Evolutionary conservation across 2,888 invertebrate genomes (phyloP).

Genomic region (Lepeophtheirus nordmannii): DNA sequence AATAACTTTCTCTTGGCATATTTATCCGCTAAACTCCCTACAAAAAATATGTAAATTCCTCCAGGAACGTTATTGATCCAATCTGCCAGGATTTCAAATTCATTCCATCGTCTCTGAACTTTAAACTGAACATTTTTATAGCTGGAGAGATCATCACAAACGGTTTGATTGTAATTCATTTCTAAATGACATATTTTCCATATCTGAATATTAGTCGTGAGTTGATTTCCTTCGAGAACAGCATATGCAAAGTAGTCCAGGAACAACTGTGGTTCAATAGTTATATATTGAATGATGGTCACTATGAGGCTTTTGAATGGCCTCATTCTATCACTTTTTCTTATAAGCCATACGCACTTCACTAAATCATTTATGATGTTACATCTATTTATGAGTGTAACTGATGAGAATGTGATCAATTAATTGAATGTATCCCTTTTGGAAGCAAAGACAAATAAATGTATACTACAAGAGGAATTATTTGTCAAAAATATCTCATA

Average conservation of each 20-base stretch:
- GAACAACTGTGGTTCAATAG: background rate
- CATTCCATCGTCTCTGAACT: background rate
- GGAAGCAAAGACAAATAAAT: too few relatives aligned
- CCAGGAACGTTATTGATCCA: background rate
- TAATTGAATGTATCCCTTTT: too few relatives aligned
- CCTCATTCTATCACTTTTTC: too few relatives aligned
- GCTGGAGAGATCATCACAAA: background rate
- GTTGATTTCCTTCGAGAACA: background rate
- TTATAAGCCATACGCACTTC: too few relatives aligned
- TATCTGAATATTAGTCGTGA: background rate
- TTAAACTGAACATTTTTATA: background rate
- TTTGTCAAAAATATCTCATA: too few relatives aligned
- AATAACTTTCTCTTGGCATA: background rate
- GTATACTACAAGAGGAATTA: too few relatives aligned
- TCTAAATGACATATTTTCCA: constrained; percentile 5
- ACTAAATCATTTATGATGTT: too few relatives aligned
- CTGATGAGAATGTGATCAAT: too few relatives aligned
- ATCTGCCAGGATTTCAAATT: background rate
- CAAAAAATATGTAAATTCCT: constrained; percentile 1
- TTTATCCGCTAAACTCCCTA: background rate
- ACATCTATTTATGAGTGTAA: too few relatives aligned
- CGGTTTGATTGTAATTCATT: constrained; percentile 2
- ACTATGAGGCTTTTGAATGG: too few relatives aligned
- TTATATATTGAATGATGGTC: background rate
- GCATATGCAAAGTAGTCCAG: background rate